Evolutionary conservation across 1,140 invertebrate genomes (phyloP), one percentile per base, ranked within the genome.

Genomic region (Ceratosolen solmsi): DNA sequence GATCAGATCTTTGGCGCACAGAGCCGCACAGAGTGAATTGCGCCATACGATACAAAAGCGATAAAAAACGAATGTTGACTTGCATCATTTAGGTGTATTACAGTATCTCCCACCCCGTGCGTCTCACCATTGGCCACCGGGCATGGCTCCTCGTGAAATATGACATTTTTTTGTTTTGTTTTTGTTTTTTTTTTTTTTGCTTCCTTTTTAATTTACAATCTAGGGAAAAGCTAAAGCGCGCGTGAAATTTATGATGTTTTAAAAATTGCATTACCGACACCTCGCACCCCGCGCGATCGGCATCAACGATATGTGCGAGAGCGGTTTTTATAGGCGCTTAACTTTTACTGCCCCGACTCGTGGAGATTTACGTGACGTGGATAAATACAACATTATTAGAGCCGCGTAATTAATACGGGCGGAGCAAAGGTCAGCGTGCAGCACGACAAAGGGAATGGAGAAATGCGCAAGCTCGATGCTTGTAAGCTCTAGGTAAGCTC

Each of bases 291-390:
- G 54, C 46, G 73, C 82, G 83, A 85, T 85, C 79, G 68, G 72
- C 71, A 73, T 77, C 79, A 65, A 56, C 82, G 84, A 86, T 84
- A 84, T 33, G 63, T 38, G 30, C 38, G 30, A 15, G 38, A 72
- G 65, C 77, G 25, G 80, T 63, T 79, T 83, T 81, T 82, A 82
- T 83, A 79, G 79, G 80, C 79, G 84, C 82, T 83, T 79, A 83
- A 86, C 80, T 84, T 86, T 86, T 84, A 84, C 80, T 84, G 58
- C 76, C 84, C 70, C 46, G 65, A 22, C 56, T 70, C 65, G 70
- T 30, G 36, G 33, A 82, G 82, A 84, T 86, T 86, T 86, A 86
- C 84, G 84, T 84, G 82, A 84, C 80, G 58, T 51, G 79, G 46
- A 84, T 84, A 74, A 83, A 82, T 84, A 82, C 83, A 79, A 75